Evolutionary conservation across 92 coral and sea anemone species (phyloP).

Genomic region (Phenganax subtilis): DNA sequence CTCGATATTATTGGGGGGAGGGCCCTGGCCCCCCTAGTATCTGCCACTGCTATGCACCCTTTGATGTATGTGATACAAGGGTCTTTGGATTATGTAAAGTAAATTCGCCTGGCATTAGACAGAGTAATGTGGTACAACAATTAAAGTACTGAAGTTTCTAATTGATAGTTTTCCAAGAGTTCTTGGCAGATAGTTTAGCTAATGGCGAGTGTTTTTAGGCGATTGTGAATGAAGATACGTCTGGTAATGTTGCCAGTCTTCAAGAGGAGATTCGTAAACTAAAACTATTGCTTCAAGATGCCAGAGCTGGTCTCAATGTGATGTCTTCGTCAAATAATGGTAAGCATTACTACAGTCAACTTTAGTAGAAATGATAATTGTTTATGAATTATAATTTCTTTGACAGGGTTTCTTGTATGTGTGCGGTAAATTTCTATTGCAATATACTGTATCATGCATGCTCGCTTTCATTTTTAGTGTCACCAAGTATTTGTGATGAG

Average conservation of each 20-base stretch:
- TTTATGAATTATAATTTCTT: too few species aligned
- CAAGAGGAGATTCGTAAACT: conserved; percentile 83
- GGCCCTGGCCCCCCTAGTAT: too few species aligned
- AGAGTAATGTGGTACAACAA: too few species aligned
- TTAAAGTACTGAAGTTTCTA: background rate
- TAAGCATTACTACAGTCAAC: background rate
- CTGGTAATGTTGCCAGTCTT: conserved; percentile 87
- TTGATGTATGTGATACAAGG: too few species aligned
- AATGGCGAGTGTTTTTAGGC: conserved; percentile 48
- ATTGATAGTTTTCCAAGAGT: background rate
- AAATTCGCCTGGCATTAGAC: too few species aligned
- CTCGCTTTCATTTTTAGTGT: background rate
- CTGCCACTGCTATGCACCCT: too few species aligned
- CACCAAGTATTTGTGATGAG: background rate
- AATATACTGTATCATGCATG: too few species aligned
- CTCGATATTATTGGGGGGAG: too few species aligned
- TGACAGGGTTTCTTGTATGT: too few species aligned
- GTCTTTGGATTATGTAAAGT: too few species aligned
- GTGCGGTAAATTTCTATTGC: too few species aligned
- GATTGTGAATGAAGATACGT: conserved; percentile 85
- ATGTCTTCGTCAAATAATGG: conserved; percentile 3
- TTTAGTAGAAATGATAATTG: background rate
- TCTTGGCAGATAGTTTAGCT: background rate
- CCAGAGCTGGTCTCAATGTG: conserved; percentile 47
- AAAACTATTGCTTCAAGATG: conserved; percentile 68